Conservation (phyloP, 2,797 vertebrate genomes). For the Mormyrops boulengeri region DNA sequence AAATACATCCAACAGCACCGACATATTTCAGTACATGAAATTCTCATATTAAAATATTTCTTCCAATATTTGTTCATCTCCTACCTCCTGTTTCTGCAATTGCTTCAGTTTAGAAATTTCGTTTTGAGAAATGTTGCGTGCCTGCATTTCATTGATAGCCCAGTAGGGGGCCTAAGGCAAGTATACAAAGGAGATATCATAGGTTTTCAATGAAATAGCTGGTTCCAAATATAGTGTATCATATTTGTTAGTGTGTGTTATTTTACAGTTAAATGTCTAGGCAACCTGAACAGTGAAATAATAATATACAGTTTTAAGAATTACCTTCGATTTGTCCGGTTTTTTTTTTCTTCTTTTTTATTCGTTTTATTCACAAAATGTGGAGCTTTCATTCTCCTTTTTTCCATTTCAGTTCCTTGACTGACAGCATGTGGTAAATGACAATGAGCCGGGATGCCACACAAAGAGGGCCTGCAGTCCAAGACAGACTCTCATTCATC, state of each 20-base stretch:
- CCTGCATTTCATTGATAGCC: background rate
- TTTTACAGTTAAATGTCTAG: background rate
- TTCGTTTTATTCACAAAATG: background rate
- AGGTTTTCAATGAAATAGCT: background rate
- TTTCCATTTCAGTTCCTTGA: background rate
- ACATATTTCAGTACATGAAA: background rate
- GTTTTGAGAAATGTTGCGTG: background rate
- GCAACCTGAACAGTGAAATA: background rate
- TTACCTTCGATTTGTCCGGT: background rate
- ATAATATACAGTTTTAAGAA: background rate
- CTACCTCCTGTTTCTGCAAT: background rate
- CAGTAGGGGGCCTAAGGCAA: background rate
- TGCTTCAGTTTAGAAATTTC: background rate
- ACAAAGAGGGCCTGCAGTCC: background rate
- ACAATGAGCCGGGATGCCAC: background rate
- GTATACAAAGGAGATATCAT: background rate
- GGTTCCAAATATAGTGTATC: background rate
- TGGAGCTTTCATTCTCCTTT: background rate
- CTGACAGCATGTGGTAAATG: background rate
- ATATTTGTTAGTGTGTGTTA: background rate
- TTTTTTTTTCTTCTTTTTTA: background rate
- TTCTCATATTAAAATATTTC: background rate
- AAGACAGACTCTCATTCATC: background rate
- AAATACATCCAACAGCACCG: background rate
- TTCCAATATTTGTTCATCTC: background rate